Conservation (phyloP, 2,113 vertebrate genomes). For the Euleptes europaea region DNA sequence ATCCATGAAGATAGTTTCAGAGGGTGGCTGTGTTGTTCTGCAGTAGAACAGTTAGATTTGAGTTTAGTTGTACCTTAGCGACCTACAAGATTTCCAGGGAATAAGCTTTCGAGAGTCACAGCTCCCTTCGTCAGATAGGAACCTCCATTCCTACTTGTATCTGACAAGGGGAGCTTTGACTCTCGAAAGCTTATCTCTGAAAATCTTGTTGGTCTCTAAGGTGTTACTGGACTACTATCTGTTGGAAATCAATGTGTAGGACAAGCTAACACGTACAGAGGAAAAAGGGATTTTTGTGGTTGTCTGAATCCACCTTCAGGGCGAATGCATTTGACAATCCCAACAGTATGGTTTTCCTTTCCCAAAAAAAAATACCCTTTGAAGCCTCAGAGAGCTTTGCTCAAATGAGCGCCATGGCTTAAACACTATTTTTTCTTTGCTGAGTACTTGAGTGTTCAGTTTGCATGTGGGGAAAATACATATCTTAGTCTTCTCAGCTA, state of each 20-base stretch:
- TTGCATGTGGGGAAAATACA: background rate
- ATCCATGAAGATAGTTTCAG: background rate
- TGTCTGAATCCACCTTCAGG: background rate
- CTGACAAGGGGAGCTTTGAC: too few species aligned
- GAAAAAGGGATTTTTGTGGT: background rate
- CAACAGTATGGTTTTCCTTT: fast-evolving
- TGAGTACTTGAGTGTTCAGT: background rate
- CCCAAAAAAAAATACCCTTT: background rate
- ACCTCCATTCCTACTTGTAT: too few species aligned
- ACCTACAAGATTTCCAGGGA: too few species aligned
- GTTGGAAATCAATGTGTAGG: background rate
- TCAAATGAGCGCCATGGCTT: background rate
- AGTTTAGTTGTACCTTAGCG: too few species aligned
- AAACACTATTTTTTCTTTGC: background rate
- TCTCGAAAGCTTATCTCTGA: too few species aligned
- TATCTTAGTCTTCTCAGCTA: background rate
- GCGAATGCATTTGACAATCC: fast-evolving
- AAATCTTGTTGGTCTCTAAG: too few species aligned
- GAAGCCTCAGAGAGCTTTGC: fast-evolving
- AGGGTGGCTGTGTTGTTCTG: too few species aligned
- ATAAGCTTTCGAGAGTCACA: too few species aligned
- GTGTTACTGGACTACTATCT: too few species aligned
- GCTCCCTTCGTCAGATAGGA: too few species aligned
- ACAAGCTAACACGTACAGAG: background rate
- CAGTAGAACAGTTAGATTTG: too few species aligned